Base-by-base conservation (phyloP, 2,113 vertebrate species). In the Clinocottus analis region DNA sequence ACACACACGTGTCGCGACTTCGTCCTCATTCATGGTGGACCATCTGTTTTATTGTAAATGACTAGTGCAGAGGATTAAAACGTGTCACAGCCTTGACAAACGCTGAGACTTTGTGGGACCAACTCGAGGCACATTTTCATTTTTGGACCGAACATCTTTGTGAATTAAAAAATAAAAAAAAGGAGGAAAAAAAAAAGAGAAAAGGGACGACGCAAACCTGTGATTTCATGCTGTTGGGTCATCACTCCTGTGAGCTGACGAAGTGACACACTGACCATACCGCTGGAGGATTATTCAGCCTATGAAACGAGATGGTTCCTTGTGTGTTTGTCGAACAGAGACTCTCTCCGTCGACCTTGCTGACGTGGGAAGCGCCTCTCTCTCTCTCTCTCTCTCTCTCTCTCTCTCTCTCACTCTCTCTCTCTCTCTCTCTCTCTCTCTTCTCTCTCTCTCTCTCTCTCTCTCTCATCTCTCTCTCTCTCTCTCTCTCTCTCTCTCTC, bases 291-390 rank as follows among this genome's bases (percentile, higher is more conserved):
- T n/a, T 69, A 11, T 53, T 37, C 31, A 3, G 53, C 75, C 61
- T 25, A 61, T 37, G n/a, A 19, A 39, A 49, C 4, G 7, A 0
- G 3, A 66, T 43, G n/a, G 43, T 66, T 79, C 55, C 49, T 35
- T 3, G 72, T 71, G 58, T 3, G 25, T 74, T 51, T 55, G 61
- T 39, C 58, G 10, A 74, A 45, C 12, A 13, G 72, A 83, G 76
- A 72, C 77, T 43, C 84, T 90, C 77, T 68, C 58, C 1, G 61
- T 70, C 56, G 75, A 82, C 83, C 75, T 84, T 67, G 82, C 78
- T 94, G 92, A 92, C 85, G 92, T 92, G 74, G 60, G 77, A 79
- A 68, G 75, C 19, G 49, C 72, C 37, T 47, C 64, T 74, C 80
- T 21, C 78, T 53, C 68, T 37, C 85, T 81, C 80, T 21, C 78